Evolutionary conservation across 2,888 invertebrate genomes (phyloP), one percentile per base, ranked within the genome.

Genomic region (Watsonalla cultraria): DNA sequence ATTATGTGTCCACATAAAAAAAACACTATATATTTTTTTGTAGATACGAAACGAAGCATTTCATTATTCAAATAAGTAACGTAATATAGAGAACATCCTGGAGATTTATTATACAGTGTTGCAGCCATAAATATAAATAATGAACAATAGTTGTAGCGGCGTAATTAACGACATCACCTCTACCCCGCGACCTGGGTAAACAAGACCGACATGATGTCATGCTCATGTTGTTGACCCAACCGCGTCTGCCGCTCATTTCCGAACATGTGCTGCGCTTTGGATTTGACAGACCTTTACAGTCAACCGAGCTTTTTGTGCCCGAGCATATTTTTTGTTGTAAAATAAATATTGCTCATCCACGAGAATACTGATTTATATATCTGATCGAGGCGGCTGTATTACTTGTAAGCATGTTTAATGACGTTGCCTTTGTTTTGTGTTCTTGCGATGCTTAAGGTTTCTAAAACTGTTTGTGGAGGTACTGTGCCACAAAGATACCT

Each of bases 141-240:
- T 72, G 68, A 78, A 77, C 72, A 75, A 78, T 75, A 75, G 70
- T 66, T 68, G 68, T 70, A 68, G 70, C 66, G 68, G 57, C 70
- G 69, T 78, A 78, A 80, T 82, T 80, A 79, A 77, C 73, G 70
- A 74, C 78, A 79, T 74, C 77, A 84, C 80, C 82, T 80, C 78
- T 71, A 78, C 72, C 76, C 78, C 74, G 70, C 78, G 80, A 78
- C 78, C 76, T 75, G 80, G 76, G 78, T 74, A 85, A 85, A 84
- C 82, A 84, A 78, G 74, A 73, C 74, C 71, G 42, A 70, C 72
- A 83, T 88, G 86, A 88, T 86, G 86, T 87, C 88, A 87, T 83
- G 68, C 76, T 69, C 72, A 78, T 82, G 86, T 82, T 86, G 86
- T 86, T 87, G 86, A 88, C 86, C 87, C 76, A 83, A 76, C 71